Conservation (phyloP, 2,888 invertebrate species). For the Schizotus pectinicornis region DNA sequence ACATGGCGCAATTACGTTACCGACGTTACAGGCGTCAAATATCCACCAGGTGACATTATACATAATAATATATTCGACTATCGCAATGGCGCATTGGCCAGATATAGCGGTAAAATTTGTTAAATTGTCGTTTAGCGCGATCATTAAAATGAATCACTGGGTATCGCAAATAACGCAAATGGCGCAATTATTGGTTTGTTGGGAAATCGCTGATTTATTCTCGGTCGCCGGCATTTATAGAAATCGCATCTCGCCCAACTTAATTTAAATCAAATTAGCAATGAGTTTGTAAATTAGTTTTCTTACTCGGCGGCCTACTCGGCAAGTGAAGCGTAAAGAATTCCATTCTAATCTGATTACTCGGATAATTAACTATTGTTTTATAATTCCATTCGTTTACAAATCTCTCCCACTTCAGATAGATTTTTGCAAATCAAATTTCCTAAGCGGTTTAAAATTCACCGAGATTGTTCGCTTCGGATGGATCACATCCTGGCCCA, state of each 20-base stretch:
- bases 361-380: conserved; percentile 57
- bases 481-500: no score
- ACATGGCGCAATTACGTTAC: no score
- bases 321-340: conserved; percentile 53
- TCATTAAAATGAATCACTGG: conserved; percentile 10
- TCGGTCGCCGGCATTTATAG: conserved; percentile 38
- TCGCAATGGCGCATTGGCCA: no score
- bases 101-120: conserved; percentile 5
- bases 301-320: conserved; percentile 43
- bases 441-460: conserved; percentile 15
- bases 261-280: conserved; percentile 56
- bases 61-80: no score
- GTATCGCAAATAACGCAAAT: conserved; percentile 23
- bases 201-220: conserved; percentile 36
- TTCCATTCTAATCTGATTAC: conserved; percentile 53
- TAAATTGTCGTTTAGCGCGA: conserved; percentile 17
- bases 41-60: no score
- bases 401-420: conserved; percentile 4
- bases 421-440: conserved; percentile 21
- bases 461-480: not conserved
- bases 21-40: no score
- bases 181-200: conserved; percentile 35
- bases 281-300: conserved; percentile 56
- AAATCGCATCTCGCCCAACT: conserved; percentile 51
- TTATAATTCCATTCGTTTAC: conserved; percentile 36